Conservation (phyloP, 64 coral and sea anemone genomes). For the Exaiptasia diaphana region DNA sequence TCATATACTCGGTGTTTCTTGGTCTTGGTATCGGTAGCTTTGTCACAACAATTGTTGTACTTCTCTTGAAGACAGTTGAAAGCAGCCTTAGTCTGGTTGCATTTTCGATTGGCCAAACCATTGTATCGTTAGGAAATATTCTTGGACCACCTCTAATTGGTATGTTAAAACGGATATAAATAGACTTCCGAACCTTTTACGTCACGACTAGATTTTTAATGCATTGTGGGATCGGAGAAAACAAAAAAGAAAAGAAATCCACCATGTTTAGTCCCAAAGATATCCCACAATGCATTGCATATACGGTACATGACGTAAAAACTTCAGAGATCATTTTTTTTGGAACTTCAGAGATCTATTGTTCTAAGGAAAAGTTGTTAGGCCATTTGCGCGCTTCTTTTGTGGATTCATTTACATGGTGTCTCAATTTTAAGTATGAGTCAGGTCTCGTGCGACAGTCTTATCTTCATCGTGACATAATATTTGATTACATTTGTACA, state of each 20-base stretch:
- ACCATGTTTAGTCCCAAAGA: background rate
- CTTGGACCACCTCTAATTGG: background rate
- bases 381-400: no score
- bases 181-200: no score
- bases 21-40: slow-evolving; percentile 3
- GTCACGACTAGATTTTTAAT: no score
- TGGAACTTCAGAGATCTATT: no score
- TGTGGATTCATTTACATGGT: no score
- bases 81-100: background rate
- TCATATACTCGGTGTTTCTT: background rate
- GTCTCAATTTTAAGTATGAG: background rate
- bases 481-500: background rate
- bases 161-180: background rate
- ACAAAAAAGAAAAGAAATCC: background rate
- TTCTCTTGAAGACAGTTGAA: background rate
- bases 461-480: background rate
- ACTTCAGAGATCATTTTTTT: no score
- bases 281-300: background rate
- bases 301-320: background rate
- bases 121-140: background rate
- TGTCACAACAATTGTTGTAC: background rate
- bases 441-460: background rate
- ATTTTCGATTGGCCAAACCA: background rate
- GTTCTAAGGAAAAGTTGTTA: no score
- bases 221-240: background rate